Base-by-base conservation (phyloP, 2,797 vertebrate genomes). In the Neoniphon sammara region DNA sequence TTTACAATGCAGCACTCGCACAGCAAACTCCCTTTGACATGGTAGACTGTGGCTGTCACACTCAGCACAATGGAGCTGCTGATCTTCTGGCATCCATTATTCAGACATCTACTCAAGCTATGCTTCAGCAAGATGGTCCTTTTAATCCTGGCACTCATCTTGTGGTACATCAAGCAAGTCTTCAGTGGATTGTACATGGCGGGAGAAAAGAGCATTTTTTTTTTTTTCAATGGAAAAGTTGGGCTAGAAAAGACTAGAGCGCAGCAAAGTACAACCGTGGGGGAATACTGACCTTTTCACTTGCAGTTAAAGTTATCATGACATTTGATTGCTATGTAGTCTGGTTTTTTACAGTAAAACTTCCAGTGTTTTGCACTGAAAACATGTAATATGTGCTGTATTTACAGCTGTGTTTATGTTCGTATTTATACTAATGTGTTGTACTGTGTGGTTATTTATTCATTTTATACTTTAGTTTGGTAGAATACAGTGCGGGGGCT, bases 41-140 rank as follows among this genome's bases (percentile, higher is more conserved):
- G 39, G 20, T 42, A 55, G 34, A 60, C 68, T 25, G 50, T 56
- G 52, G 70, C 64, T n/a, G 54, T 59, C 46, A 3, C 56, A 50
- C 67, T 66, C 72, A 7, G 39, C 62, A 66, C 61, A 62, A 70
- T 59, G 42, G 55, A 75, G 50, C 72, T 31, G 57, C 42, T 57
- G 30, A 70, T 55, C 49, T 61, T 55, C 55, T 61, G 52, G 58
- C 63, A 72, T 61, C 61, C 61, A 55, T 64, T 70, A 64, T 61
- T 66, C 57, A 74, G 44, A 62, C 60, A 67, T 66, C 73, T 63
- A 60, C 10, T 66, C 54, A 36, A 57, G 46, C 63, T 21, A 4
- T 23, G 18, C 44, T 49, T 50, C 49, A 25, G 17, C 34, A 44
- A 36, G 44, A 61, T 36, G 57, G 56, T 11, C 49, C 10, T 57